Percentiles rank a stretch among this genome's conserved stretches.
Evolutionary conservation across 2,113 vertebrate species (phyloP).

Genomic region (Sclerurus mexicanus): DNA sequence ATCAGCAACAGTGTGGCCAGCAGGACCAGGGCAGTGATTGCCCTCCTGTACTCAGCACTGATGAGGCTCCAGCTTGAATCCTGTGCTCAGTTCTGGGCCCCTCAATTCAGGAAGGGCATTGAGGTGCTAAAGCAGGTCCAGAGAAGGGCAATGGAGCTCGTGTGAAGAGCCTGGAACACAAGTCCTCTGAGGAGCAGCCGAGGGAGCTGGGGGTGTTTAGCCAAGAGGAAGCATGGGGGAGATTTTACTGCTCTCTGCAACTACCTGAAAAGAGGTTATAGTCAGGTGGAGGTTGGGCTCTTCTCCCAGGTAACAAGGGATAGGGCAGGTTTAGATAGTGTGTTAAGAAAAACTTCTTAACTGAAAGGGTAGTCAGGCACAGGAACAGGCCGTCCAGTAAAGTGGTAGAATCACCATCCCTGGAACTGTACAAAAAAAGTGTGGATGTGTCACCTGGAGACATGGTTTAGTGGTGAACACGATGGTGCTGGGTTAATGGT

Average conservation of each 20-base stretch:
- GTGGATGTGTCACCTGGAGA: no score
- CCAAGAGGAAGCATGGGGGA: not conserved
- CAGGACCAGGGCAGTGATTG: not conserved
- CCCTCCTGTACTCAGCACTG: not conserved
- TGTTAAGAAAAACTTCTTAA: not conserved
- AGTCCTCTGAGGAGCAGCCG: not conserved
- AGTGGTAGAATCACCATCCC: not conserved
- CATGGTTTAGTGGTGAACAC: not conserved
- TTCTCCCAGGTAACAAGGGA: not conserved
- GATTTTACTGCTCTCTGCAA: not conserved
- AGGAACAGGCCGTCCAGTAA: not conserved
- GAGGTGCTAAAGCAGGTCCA: not conserved
- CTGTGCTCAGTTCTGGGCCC: not conserved
- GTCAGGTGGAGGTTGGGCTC: not conserved
- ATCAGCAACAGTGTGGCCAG: not conserved
- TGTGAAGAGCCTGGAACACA: not conserved
- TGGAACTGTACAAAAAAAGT: no score
- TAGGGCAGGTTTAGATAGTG: not conserved
- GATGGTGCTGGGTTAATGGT: not conserved
- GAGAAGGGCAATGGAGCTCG: not conserved
- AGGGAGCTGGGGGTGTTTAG: not conserved
- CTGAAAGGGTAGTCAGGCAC: not conserved
- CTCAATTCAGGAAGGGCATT: fast-evolving
- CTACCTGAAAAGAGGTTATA: not conserved
- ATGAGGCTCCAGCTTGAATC: fast-evolving